These are phyloP conservation scores for Ailurus styani DNA, from an alignment of 2,113 vertebrate genomes.

Conservation along the genomic window DNA sequence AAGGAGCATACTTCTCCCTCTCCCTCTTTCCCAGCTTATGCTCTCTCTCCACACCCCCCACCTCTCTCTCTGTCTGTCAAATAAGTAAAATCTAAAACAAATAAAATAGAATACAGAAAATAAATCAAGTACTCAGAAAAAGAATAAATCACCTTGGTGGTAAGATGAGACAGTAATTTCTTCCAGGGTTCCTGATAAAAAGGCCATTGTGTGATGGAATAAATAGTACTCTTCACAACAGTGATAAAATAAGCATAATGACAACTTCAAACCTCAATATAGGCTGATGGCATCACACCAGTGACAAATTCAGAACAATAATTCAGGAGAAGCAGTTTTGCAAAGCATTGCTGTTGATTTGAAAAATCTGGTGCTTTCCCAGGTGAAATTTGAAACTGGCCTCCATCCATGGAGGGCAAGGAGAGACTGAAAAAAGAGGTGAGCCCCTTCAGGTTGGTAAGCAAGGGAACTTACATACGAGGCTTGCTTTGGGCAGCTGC, in stretches of 20 bases:
- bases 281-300: background rate
- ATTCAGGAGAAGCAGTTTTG: background rate
- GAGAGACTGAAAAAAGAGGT: background rate
- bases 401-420: background rate
- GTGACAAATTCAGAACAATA: background rate
- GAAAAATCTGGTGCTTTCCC: background rate
- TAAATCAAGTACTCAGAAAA: background rate
- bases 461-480: background rate
- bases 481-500: background rate
- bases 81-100: background rate
- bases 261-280: background rate
- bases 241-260: background rate
- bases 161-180: background rate
- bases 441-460: background rate
- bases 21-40: background rate
- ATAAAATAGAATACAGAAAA: background rate
- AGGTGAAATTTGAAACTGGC: background rate
- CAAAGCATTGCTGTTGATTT: background rate
- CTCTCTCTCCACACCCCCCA: background rate
- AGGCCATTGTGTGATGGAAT: background rate
- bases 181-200: background rate
- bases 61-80: background rate
- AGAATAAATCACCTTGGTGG: background rate
- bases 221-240: background rate
- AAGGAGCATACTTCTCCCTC: background rate